phyloP scores from a whole-genome alignment of 2,797 vertebrate species.

The Chromis chromis region DNA sequence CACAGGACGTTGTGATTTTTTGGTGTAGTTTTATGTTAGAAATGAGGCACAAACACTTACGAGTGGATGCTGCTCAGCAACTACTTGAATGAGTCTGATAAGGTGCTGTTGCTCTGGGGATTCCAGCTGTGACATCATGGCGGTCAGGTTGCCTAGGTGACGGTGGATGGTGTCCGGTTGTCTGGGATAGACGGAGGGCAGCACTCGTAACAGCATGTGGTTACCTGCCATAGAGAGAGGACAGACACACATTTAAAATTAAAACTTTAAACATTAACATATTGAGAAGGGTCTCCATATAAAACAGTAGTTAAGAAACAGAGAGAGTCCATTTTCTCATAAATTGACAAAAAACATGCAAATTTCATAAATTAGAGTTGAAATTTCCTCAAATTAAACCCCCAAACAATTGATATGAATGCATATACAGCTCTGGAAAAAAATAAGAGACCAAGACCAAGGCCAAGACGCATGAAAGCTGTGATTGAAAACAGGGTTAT shows the following conservation, averaged over 20 bases:
- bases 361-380: too few species aligned
- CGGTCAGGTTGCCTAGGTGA: conserved; percentile 85
- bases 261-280: too few species aligned
- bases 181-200: conserved; percentile 91
- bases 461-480: too few species aligned
- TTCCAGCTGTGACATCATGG: conserved; percentile 87
- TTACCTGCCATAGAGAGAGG: conserved; percentile 85
- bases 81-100: conserved; percentile 88
- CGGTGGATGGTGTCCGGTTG: conserved; percentile 86
- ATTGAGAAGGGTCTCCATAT: too few species aligned
- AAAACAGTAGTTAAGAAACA: too few species aligned
- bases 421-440: too few species aligned
- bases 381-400: too few species aligned
- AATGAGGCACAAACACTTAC: conserved; percentile 77
- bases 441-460: too few species aligned
- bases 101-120: conserved; percentile 90
- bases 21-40: not conserved
- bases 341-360: too few species aligned
- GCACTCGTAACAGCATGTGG: conserved; percentile 89
- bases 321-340: too few species aligned
- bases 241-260: too few species aligned
- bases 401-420: not conserved
- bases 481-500: too few species aligned
- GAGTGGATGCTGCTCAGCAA: conserved; percentile 88
- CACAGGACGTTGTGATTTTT: not conserved